Evolutionary conservation across 1,140 invertebrate genomes (phyloP), one percentile per base, ranked within the genome.

Genomic region (Ceratina calcarata): DNA sequence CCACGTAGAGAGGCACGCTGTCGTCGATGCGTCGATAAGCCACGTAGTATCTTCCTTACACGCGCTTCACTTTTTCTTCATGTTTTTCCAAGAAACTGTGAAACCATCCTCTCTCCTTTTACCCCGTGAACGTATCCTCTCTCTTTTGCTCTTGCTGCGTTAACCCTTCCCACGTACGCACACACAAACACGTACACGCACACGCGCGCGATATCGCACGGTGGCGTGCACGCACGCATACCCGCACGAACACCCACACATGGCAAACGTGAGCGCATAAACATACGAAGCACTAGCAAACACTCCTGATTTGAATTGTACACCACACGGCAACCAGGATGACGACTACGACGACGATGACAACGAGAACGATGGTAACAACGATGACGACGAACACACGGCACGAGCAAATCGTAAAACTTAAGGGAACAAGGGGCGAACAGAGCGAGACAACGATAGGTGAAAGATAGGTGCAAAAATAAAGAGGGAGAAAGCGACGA

Each of bases 21-120:
- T 76, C 78, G 81, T 82, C 81, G 86, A 87, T 87, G 84, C 72
- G 80, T 77, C 86, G 87, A 89, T 88, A 88, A 88, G 83, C 85
- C 82, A 87, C 84, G 81, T 86, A 84, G 82, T 83, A 86, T 76
- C 85, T 70, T 83, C 81, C 58, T 58, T 55, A 62, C 72, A 64
- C 80, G 64, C 73, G 61, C 32, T 60, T 75, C 78, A 57, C 71
- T 70, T 65, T 72, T 67, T 73, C 74, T 64, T 58, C 49, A 53
- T 82, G 66, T 78, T 78, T 75, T 62, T 82, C 79, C 37, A 74
- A 80, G 77, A 86, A 83, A 77, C 75, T 70, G 78, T 67, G 73
- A 86, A 86, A 86, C 85, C 83, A 86, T 80, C 81, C 85, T 86
- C 84, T 85, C 72, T 67, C 61, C 62, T 80, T 83, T 78, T 61